phyloP scores from a whole-genome alignment of 2,113 vertebrate species.

The Chloroceryle aenea region DNA sequence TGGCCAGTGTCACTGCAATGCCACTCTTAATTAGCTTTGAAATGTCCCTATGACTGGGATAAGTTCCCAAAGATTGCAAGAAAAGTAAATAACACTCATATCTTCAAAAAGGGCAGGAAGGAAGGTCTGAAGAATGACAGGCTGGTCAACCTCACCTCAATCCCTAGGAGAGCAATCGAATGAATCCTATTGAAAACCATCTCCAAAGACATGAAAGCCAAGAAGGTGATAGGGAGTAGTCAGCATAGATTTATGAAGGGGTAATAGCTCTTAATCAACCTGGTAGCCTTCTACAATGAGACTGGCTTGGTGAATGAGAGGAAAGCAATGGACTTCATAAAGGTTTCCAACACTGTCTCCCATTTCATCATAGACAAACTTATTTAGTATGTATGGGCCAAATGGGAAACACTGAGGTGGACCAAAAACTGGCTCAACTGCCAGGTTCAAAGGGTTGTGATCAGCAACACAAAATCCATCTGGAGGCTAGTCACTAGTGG shows the following conservation, averaged over 20 bases:
- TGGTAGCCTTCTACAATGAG: not conserved
- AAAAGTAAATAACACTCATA: not conserved
- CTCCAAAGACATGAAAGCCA: not conserved
- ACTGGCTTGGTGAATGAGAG: not conserved
- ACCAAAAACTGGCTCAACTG: not conserved
- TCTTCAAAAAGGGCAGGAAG: not conserved
- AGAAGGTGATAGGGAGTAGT: not conserved
- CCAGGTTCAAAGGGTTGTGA: not conserved
- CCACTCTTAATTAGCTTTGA: not conserved
- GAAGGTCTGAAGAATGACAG: not conserved
- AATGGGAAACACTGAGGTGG: not conserved
- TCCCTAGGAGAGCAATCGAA: not conserved
- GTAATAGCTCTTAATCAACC: not conserved
- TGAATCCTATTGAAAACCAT: not conserved
- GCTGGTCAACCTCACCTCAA: not conserved
- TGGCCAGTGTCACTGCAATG: not conserved
- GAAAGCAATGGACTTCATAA: not conserved
- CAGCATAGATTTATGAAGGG: not conserved
- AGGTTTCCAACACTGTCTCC: not conserved
- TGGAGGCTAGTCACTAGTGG: not conserved
- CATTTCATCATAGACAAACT: not conserved
- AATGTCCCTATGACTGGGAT: not conserved
- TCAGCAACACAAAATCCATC: not conserved
- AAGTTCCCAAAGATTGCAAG: not conserved
- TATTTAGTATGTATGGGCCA: not conserved